phyloP scores from a whole-genome alignment of 2,888 invertebrate species.

The Drosophila anceps region DNA sequence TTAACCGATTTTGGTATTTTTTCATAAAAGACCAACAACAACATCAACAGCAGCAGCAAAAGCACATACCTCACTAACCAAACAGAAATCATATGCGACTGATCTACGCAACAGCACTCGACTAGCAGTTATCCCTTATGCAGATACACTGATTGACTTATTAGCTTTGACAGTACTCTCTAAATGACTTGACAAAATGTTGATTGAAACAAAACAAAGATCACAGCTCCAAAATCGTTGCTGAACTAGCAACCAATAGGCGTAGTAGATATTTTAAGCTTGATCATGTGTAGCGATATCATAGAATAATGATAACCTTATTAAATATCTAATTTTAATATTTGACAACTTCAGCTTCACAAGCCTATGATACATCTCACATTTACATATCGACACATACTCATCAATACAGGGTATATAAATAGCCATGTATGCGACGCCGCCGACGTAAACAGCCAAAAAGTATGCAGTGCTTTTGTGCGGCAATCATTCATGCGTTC shows the following conservation, averaged over 20 bases:
- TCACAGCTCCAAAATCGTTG: not conserved
- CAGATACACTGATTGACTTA: not conserved
- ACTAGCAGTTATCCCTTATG: conserved; percentile 12
- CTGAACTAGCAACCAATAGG: too few relatives aligned
- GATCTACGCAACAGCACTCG: not conserved
- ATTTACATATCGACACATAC: not conserved
- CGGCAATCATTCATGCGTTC: conserved; percentile 82
- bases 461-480: conserved; percentile 72
- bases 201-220: not conserved
- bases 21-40: conserved; percentile 71
- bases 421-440: conserved; percentile 27
- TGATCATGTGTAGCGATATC: too few relatives aligned
- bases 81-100: conserved; percentile 44
- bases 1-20: conserved; percentile 85
- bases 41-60: conserved; percentile 12
- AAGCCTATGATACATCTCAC: not conserved
- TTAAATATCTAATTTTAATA: not conserved
- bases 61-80: conserved; percentile 22
- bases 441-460: conserved; percentile 43
- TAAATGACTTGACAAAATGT: not conserved
- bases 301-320: too few relatives aligned
- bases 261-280: too few relatives aligned
- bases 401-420: conserved; percentile 22
- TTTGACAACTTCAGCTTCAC: not conserved
- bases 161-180: not conserved